These are phyloP conservation scores for Atherix ibis DNA, from an alignment of 2,888 invertebrate species.

Conservation along the genomic window DNA sequence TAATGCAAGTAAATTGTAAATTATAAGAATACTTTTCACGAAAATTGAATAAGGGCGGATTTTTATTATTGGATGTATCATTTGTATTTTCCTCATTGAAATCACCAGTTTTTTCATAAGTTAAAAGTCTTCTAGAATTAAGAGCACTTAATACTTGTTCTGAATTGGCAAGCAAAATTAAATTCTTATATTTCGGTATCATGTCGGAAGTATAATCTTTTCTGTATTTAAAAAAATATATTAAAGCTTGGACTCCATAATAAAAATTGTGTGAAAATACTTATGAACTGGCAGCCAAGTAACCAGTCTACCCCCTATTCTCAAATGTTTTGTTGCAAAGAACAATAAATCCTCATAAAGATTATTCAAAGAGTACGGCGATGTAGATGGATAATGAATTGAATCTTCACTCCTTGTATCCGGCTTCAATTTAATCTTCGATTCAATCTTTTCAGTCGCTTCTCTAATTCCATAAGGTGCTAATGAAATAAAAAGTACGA, in stretches of 20 bases:
- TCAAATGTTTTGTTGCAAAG: conserved; percentile 66
- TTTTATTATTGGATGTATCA: conserved; percentile 21
- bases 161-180: conserved; percentile 64
- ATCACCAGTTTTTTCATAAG: conserved; percentile 61
- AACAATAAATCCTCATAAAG: conserved; percentile 71
- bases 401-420: conserved; percentile 46
- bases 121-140: conserved; percentile 68
- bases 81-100: conserved; percentile 23
- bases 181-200: conserved; percentile 66
- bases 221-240: conserved; percentile 33
- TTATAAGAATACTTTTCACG: conserved; percentile 15
- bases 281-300: conserved; percentile 91
- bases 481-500: conserved; percentile 28
- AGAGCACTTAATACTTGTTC: conserved; percentile 75
- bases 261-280: conserved; percentile 27
- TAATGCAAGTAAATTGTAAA: too few relatives aligned
- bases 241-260: conserved; percentile 2
- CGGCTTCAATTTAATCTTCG: conserved; percentile 27
- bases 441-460: conserved; percentile 61
- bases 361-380: conserved; percentile 67
- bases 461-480: conserved; percentile 98
- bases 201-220: conserved; percentile 54
- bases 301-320: conserved; percentile 64
- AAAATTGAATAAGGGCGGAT: conserved; percentile 22
- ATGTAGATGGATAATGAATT: conserved; percentile 68